Conservation (phyloP, 2,888 invertebrate species). For the Diadromus collaris region DNA sequence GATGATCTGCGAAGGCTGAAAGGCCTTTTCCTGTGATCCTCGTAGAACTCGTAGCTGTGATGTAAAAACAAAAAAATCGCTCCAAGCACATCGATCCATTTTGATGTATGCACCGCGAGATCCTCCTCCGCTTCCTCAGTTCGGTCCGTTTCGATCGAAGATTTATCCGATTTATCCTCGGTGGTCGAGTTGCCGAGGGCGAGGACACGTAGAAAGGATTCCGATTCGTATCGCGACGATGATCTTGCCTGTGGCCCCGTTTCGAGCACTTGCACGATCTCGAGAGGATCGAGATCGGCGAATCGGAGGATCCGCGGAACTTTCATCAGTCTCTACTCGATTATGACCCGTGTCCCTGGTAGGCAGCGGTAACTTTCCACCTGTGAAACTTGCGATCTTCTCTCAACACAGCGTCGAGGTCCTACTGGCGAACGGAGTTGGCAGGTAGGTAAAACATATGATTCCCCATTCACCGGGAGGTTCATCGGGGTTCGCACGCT, state of each 20-base stretch:
- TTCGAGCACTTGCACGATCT: constrained; percentile 41
- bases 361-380: constrained; percentile 43
- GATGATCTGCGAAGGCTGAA: neutral
- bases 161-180: neutral
- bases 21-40: neutral
- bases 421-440: constrained; percentile 16
- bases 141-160: constrained; percentile 1
- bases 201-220: constrained; percentile 37
- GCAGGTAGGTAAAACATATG: constrained; percentile 15
- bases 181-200: neutral
- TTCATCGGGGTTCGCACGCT: constrained; percentile 56
- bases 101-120: neutral
- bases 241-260: constrained; percentile 32
- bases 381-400: constrained; percentile 37
- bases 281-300: constrained; percentile 52
- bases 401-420: neutral
- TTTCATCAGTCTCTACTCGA: constrained; percentile 36
- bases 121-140: neutral
- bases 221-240: constrained; percentile 35
- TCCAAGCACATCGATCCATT: constrained; percentile 3
- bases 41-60: neutral
- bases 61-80: neutral
- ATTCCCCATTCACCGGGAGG: constrained; percentile 8
- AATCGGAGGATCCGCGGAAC: constrained; percentile 43
- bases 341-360: neutral